Percentiles rank a stretch among this genome's conserved stretches.
Evolutionary conservation across 2,888 invertebrate species (phyloP).

Genomic region (Microdon myrmicae): DNA sequence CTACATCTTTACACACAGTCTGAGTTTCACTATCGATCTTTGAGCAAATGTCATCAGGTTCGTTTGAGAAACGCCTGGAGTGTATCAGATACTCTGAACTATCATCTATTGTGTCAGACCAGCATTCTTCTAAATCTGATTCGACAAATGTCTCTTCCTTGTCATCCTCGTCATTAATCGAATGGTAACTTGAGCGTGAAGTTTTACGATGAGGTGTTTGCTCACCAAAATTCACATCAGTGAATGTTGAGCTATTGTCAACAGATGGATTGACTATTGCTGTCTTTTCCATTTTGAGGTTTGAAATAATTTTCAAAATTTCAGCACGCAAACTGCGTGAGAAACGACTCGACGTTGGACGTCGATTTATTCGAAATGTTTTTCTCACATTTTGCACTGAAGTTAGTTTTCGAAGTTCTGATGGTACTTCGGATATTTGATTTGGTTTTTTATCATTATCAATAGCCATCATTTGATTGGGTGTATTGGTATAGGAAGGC

Average conservation of each 20-base stretch:
- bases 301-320: conserved; percentile 52
- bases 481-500: not conserved
- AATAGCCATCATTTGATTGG: not conserved
- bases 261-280: conserved; percentile 2
- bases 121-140: conserved; percentile 1
- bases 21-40: conserved; percentile 1
- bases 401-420: conserved; percentile 49
- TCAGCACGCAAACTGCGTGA: conserved; percentile 50
- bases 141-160: conserved; percentile 14
- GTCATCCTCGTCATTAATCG: conserved; percentile 49
- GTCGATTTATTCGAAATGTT: not conserved
- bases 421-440: conserved; percentile 56
- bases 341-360: conserved; percentile 41
- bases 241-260: not conserved
- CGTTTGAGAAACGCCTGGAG: too few relatives aligned
- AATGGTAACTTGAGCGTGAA: conserved; percentile 57
- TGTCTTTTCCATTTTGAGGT: conserved; percentile 13
- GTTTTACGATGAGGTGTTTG: not conserved
- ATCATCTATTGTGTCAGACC: not conserved
- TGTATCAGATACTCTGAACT: conserved; percentile 9
- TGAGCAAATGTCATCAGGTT: not conserved
- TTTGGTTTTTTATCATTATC: conserved; percentile 13
- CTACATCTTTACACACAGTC: not conserved
- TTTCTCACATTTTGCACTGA: not conserved
- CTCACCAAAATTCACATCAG: conserved; percentile 26